Evolutionary conservation across 2,888 invertebrate species (phyloP), one percentile per base, ranked within the genome.

Genomic region (Clistopyga incitator): DNA sequence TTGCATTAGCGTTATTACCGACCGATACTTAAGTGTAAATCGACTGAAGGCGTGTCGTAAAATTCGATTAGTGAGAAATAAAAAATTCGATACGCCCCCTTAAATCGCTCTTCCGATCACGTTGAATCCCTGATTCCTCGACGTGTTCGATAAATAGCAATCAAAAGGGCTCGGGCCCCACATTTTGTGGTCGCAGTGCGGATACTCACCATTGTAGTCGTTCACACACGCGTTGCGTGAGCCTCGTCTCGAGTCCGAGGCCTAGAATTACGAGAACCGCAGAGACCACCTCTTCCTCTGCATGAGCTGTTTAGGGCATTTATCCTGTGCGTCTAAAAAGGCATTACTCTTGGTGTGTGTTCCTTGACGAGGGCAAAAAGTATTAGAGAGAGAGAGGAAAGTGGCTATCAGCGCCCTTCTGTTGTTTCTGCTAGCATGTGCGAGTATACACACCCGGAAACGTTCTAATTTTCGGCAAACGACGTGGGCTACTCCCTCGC

Each of bases 401-500:
- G 29, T 6, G 67, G 71, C 75, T 65, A 59, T 75, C 78, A 83
- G 56, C 72, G 50, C 56, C 52, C 47, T 23, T 78, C 54, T 29
- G 45, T 50, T 42, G 38, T 59, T 59, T 71, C 65, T 54, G 18
- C 34, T 78, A 23, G 64, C 25, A 38, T 50, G 72, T 20, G 59
- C 13, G 29, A 34, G 54, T 61, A 71, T 47, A 18, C 47, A 82
- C 65, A 68, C 76, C 76, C 85, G 88, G 87, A 88, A 88, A 87
- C 83, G 85, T 86, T 87, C 81, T 85, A 88, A 89, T 89, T 89
- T 86, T 86, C 82, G 86, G 86, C 87, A 87, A 89, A 88, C 84
- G 82, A 86, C 82, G 61, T 78, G 78, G 61, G 74, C 70, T 70
- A 84, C 82, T 54, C 82, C 71, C 84, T 59, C 52, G 61, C 56